Percentiles rank a stretch among this genome's conserved stretches.
phyloP scores from a whole-genome alignment of 2,113 vertebrate species.

The Pyxicephalus adspersus region DNA sequence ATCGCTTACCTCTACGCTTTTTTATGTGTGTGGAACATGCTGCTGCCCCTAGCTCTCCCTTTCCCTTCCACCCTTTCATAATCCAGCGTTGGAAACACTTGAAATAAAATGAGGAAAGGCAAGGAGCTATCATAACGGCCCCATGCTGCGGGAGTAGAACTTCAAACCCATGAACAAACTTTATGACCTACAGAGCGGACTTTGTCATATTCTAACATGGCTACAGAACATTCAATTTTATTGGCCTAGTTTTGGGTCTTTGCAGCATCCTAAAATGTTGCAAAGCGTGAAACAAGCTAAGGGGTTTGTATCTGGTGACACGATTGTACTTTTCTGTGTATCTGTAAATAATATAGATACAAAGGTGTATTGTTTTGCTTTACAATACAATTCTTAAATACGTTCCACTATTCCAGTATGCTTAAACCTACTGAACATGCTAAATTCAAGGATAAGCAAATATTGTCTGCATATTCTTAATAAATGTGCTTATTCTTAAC shows the following conservation, averaged over 20 bases:
- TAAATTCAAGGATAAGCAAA: no score
- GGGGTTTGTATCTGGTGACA: not conserved
- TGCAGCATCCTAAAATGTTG: not conserved
- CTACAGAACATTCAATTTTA: constrained; percentile 32
- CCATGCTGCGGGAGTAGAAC: constrained; percentile 48
- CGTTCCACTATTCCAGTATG: no score
- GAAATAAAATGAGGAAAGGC: constrained; percentile 49
- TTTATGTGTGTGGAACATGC: constrained; percentile 50
- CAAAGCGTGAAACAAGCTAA: not conserved
- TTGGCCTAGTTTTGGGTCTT: constrained; percentile 28
- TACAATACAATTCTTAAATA: no score
- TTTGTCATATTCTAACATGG: constrained; percentile 46
- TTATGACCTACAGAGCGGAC: constrained; percentile 49
- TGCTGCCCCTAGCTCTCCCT: constrained; percentile 52
- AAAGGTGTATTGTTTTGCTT: no score
- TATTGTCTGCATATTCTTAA: no score
- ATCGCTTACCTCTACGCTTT: constrained; percentile 53
- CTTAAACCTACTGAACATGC: no score
- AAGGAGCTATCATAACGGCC: constrained; percentile 53
- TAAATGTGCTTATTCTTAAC: no score
- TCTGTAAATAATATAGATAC: no score
- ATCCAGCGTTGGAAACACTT: constrained; percentile 50
- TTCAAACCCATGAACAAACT: constrained; percentile 54
- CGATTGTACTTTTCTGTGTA: no score
- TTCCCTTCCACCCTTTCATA: constrained; percentile 46